Percentiles rank a stretch among this genome's conserved stretches.
phyloP scores from a whole-genome alignment of 2,797 vertebrate species.

The Picus viridis region DNA sequence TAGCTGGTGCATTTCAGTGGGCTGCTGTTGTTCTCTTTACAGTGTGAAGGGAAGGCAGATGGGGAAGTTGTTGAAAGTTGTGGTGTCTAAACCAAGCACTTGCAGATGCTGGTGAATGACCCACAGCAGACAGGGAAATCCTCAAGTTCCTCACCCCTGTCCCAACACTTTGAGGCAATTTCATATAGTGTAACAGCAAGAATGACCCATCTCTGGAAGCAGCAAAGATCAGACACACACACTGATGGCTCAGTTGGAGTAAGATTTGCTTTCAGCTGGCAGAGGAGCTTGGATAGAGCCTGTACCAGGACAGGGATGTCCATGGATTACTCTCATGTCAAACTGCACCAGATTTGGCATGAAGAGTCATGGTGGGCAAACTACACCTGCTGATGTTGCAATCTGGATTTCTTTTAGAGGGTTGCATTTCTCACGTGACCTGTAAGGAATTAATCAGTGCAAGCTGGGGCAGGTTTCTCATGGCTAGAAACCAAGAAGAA shows the following conservation, averaged over 20 bases:
- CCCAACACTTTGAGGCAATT: accelerated
- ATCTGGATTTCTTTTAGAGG: neutral
- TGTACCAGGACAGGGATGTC: neutral
- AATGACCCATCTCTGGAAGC: neutral
- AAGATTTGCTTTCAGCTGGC: accelerated
- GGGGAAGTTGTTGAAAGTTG: neutral
- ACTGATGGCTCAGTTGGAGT: accelerated
- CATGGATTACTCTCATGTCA: accelerated
- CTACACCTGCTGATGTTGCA: accelerated
- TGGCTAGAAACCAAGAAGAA: accelerated
- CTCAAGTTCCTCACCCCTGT: neutral
- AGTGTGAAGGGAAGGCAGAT: neutral
- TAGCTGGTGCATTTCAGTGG: neutral
- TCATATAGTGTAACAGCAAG: neutral
- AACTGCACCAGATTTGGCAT: accelerated
- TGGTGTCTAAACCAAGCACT: neutral
- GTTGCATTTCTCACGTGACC: neutral
- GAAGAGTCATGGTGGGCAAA: neutral
- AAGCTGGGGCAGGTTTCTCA: accelerated
- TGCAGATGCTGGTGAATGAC: accelerated
- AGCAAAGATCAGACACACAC: neutral
- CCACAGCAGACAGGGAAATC: neutral
- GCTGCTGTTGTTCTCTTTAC: neutral
- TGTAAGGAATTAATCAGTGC: neutral
- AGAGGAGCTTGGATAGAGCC: neutral